A percentile compares a stretch with the other conserved stretches of the same genome.
phyloP scores from a whole-genome alignment of 2,113 vertebrate genomes.

The Petaurus breviceps region DNA sequence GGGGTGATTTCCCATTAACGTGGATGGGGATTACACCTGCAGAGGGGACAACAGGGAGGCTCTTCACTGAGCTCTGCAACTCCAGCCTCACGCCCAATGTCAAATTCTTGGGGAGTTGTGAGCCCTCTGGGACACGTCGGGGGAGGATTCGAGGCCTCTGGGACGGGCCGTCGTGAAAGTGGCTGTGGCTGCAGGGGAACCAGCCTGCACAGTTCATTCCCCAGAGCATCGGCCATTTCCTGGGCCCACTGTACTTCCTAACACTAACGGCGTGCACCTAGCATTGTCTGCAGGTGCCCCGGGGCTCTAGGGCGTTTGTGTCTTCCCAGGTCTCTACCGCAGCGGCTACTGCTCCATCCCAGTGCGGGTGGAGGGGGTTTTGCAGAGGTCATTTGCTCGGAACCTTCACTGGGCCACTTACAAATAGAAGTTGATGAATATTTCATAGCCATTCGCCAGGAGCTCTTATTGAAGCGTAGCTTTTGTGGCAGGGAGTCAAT shows the following conservation, averaged over 20 bases:
- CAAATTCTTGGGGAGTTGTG: not conserved
- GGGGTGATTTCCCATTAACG: not conserved
- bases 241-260: not conserved
- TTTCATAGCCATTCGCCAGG: constrained; percentile 80
- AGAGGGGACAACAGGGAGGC: not conserved
- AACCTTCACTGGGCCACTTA: constrained; percentile 72
- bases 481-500: constrained; percentile 65
- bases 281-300: not conserved
- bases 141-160: not conserved
- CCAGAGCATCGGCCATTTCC: not conserved
- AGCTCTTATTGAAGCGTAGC: constrained; percentile 71
- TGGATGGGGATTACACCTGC: not conserved
- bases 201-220: not conserved
- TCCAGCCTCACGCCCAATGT: not conserved
- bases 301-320: not conserved
- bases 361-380: constrained; percentile 31
- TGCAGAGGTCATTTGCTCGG: constrained; percentile 75
- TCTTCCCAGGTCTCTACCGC: constrained; percentile 45
- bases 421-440: constrained; percentile 80
- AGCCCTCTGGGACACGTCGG: not conserved
- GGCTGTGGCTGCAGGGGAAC: not conserved
- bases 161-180: not conserved
- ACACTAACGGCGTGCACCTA: not conserved
- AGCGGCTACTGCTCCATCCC: constrained; percentile 70
- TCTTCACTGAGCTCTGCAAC: too few species aligned